A percentile compares a stretch with the other conserved stretches of the same genome.
phyloP scores from a whole-genome alignment of 2,113 vertebrate species.

The Psittacus erithacus region DNA sequence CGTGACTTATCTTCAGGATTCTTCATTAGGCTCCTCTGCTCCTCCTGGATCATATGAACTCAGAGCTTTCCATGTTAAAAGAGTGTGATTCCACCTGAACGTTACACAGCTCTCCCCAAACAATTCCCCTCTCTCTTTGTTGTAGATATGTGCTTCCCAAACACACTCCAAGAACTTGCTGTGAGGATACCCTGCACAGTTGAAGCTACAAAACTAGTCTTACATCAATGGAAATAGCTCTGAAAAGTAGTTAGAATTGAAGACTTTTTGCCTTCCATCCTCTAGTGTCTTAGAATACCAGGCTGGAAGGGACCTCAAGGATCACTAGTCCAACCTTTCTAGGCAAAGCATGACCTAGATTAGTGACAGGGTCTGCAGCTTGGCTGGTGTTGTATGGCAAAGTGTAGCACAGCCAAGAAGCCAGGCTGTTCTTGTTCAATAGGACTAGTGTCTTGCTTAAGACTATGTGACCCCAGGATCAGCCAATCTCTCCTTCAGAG shows the following conservation, averaged over 20 bases:
- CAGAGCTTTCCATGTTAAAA: background rate
- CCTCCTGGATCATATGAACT: background rate
- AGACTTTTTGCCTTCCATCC: background rate
- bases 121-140: background rate
- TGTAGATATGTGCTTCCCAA: background rate
- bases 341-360: background rate
- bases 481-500: background rate
- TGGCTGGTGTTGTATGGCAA: background rate
- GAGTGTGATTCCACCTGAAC: background rate
- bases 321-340: background rate
- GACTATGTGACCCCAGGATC: background rate
- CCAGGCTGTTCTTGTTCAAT: background rate
- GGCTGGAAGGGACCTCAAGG: background rate
- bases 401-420: background rate
- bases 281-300: background rate
- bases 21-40: background rate
- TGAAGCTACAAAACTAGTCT: background rate
- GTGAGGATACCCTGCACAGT: background rate
- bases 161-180: background rate
- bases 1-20: slow-evolving; percentile 42
- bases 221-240: background rate
- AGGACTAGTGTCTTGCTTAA: background rate
- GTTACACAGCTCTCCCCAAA: background rate
- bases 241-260: background rate
- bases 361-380: background rate